phyloP scores from a whole-genome alignment of 92 coral and sea anemone genomes.

The Parazoanthus atlanticus region DNA sequence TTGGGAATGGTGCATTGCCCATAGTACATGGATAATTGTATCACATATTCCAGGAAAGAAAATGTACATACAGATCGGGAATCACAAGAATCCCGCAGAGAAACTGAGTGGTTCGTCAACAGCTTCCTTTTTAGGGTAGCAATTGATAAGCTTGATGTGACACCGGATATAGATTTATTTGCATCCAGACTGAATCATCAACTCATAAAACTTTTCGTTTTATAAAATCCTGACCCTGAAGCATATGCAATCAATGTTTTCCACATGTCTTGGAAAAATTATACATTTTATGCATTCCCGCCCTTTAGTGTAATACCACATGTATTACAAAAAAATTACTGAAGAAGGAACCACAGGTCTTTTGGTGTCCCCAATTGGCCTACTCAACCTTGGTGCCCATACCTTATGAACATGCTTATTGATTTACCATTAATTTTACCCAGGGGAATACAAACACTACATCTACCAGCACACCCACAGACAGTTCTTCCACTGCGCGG shows the following conservation, averaged over 20 bases:
- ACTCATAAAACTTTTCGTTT: too few relatives aligned
- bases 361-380: conserved; percentile 54
- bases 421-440: conserved; percentile 44
- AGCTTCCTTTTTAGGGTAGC: too few relatives aligned
- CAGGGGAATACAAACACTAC: conserved; percentile 6
- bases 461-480: conserved; percentile 8
- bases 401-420: conserved; percentile 41
- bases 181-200: too few relatives aligned
- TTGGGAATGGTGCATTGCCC: too few relatives aligned
- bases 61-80: too few relatives aligned
- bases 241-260: conserved; percentile 58
- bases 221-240: conserved; percentile 50
- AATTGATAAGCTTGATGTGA: too few relatives aligned
- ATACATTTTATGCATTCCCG: too few relatives aligned
- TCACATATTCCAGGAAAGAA: too few relatives aligned
- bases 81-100: too few relatives aligned
- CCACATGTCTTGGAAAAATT: conserved; percentile 41
- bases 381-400: conserved; percentile 54
- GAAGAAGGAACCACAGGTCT: conserved; percentile 50
- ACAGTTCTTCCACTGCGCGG: background rate
- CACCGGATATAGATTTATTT: too few relatives aligned
- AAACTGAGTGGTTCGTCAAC: too few relatives aligned
- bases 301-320: conserved; percentile 20
- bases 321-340: conserved; percentile 45
- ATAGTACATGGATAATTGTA: too few relatives aligned